Conservation (phyloP, 2,888 invertebrate species). For the Linyphia triangularis region DNA sequence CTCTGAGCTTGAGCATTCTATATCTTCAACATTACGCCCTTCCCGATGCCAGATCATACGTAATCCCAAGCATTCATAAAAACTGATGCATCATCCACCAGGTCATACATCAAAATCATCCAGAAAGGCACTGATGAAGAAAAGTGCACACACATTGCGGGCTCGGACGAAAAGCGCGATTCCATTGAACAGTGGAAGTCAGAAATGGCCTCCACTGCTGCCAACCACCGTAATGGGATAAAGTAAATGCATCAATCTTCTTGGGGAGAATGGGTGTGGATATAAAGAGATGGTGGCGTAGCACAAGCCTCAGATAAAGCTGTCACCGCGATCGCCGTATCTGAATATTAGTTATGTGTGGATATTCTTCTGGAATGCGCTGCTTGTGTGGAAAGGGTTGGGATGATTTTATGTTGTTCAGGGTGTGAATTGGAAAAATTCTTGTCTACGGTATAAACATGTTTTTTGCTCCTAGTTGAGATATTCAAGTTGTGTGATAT, state of each 20-base stretch:
- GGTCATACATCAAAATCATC: conserved; percentile 41
- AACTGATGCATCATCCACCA: conserved; percentile 4
- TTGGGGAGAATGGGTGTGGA: conserved; percentile 22
- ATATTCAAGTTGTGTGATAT: too few relatives aligned
- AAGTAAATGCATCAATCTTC: conserved; percentile 63
- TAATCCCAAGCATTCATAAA: conserved; percentile 9
- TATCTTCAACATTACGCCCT: not conserved
- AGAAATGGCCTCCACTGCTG: not conserved
- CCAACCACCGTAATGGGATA: conserved; percentile 9
- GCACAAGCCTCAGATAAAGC: conserved; percentile 45
- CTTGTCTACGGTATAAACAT: too few relatives aligned
- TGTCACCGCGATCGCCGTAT: conserved; percentile 28
- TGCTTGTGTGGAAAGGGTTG: not conserved
- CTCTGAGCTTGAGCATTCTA: not conserved
- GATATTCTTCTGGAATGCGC: not conserved
- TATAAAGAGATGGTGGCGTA: not conserved
- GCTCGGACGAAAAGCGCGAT: not conserved
- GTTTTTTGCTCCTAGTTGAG: too few relatives aligned
- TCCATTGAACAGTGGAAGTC: not conserved
- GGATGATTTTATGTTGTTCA: not conserved
- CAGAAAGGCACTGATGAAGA: conserved; percentile 4
- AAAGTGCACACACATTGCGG: not conserved
- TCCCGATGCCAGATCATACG: not conserved
- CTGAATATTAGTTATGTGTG: conserved; percentile 32
- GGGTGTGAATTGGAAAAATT: not conserved